These are phyloP conservation scores for Branchipolynoe longqiensis DNA, from an alignment of 2,888 invertebrate genomes.

Conservation along the genomic window DNA sequence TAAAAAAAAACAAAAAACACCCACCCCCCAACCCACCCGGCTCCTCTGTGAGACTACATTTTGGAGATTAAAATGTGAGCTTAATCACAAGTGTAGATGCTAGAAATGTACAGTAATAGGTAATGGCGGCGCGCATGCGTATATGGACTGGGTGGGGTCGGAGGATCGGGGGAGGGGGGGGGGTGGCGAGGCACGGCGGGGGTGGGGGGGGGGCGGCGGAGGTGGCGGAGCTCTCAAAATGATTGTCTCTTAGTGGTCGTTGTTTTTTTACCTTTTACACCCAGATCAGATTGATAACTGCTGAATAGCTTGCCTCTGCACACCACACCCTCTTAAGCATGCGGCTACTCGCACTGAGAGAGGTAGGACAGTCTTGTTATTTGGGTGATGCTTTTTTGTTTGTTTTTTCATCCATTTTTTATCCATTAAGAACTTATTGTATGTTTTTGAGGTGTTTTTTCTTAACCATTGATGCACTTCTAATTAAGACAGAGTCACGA, in stretches of 20 bases:
- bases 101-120: conserved; percentile 13
- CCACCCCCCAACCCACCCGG: too few relatives aligned
- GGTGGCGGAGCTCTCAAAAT: conserved; percentile 43
- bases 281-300: conserved; percentile 36
- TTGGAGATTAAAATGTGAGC: conserved; percentile 52
- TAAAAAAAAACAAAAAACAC: too few relatives aligned
- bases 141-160: too few relatives aligned
- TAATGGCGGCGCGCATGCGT: too few relatives aligned
- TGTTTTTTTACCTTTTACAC: not conserved
- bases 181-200: conserved; percentile 7
- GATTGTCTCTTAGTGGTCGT: conserved; percentile 38
- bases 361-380: conserved; percentile 21
- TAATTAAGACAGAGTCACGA: conserved; percentile 52
- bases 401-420: too few relatives aligned
- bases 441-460: too few relatives aligned
- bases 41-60: conserved; percentile 33
- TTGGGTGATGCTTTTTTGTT: too few relatives aligned
- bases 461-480: not conserved
- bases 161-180: not conserved
- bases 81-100: conserved; percentile 29
- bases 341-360: conserved; percentile 7
- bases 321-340: conserved; percentile 45
- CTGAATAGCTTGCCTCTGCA: conserved; percentile 14
- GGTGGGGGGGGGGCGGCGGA: conserved; percentile 6
- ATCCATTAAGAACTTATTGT: conserved; percentile 50